Evolutionary conservation across 2,888 invertebrate species (phyloP), one percentile per base, ranked within the genome.

Genomic region (Conistra vaccinii): DNA sequence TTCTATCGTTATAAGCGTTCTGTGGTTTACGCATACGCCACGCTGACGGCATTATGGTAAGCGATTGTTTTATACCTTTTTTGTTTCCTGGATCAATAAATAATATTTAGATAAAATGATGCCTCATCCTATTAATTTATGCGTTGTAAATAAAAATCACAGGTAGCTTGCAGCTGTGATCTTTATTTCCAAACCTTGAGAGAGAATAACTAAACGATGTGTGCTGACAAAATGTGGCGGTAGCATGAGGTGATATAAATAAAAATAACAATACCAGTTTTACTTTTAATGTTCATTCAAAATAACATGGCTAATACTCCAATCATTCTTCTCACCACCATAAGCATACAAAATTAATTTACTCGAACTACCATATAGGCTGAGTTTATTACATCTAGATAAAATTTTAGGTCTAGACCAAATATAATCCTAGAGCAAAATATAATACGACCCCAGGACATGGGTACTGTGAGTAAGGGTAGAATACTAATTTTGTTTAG

Each of bases 401-500:
- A 74, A 76, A 73, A 76, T 48, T 69, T 60, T 73, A 66, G 42
- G 69, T 78, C 76, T 81, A 74, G 85, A 74, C 87, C 76, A 57
- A 81, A 79, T 57, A 73, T 77, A 68, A 81, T 77, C 58, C 75
- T 35, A 67, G 69, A 42, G 29, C 62, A 55, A 76, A 85, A 81
- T 69, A 67, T 76, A 81, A 71, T 78, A 68, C 63, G 53, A 29
- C 26, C 69, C 35, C 69, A 81, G 61, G 73, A 78, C 73, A 78
- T 61, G 74, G 72, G 58, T 73, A 57, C 69, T 73, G 73, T 70
- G 60, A 57, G 78, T 67, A 74, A 70, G 85, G 81, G 73, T 69
- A 67, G 87, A 87, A 87, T 85, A 87, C 87, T 75, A 87, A 85
- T 85, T 82, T 76, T 72, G 76, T 73, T 69, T 69, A 63, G 76